Evolutionary conservation across 2,888 invertebrate genomes (phyloP), one percentile per base, ranked within the genome.

Genomic region (Melanophora roralis): DNA sequence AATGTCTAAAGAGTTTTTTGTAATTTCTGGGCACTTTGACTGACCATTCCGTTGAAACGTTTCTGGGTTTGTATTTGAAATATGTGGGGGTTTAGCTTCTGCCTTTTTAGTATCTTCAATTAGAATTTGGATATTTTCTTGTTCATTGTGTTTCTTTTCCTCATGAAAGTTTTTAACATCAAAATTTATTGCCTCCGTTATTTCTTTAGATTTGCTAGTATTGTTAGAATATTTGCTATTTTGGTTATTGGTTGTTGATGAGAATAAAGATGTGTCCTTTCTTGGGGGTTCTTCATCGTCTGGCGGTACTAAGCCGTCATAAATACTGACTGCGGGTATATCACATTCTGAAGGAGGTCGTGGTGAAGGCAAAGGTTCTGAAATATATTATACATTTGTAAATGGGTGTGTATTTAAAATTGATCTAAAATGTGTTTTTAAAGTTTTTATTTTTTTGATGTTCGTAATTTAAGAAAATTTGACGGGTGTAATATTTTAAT

Each of bases 141-240:
- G 19, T 9, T 32, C 16, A 38, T 38, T 8, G 4, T 47, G 40
- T n/a, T 23, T 23, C 9, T 55, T 53, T 9, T 72, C 14, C 14
- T 45, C 49, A 21, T 27, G 21, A 38, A 55, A 27, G 32, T 81
- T 84, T 32, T 82, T 83, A 8, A 85, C 83, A 57, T 85, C 78
- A 71, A 82, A 87, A 81, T 86, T 86, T 40, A 85, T 86, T 53
- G 86, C 87, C 73, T 86, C 85, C 6, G 76, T 84, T 14, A 84
- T 73, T 55, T 53, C 49, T 45, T 59, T 69, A 21, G 77, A 57
- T 53, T 74, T 59, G 45, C 57, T 38, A 16, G 53, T 19, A 36
- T 59, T 59, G 34, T 16, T 68, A 14, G 14, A 60, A n/a, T 81
- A 68, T 34, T 74, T 81, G 11, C 57, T 76, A 21, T 38, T 69